Conservation (phyloP, 2,113 vertebrate genomes). For the Brachionichthys hirsutus region DNA sequence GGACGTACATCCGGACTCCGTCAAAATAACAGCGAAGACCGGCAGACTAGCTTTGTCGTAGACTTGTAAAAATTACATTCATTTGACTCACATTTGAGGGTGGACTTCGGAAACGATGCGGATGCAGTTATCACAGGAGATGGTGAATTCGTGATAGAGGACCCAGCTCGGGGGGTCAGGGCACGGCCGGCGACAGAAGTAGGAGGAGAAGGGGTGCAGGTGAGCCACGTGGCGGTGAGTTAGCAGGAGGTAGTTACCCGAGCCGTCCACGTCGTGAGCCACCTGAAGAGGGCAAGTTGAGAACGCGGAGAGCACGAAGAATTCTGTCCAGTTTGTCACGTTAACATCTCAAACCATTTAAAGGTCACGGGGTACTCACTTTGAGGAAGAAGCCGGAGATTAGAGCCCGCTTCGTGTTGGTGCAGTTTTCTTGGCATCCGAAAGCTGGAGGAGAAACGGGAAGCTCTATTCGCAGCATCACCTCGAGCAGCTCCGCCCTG, state of each 20-base stretch:
- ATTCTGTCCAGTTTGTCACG: too few relatives aligned
- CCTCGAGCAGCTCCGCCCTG: constrained; percentile 87
- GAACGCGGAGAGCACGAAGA: too few relatives aligned
- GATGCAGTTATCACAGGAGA: constrained; percentile 86
- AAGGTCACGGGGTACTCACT: too few relatives aligned
- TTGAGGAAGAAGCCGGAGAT: constrained; percentile 96
- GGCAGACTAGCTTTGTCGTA: too few relatives aligned
- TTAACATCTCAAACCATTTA: too few relatives aligned
- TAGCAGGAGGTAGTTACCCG: constrained; percentile 89
- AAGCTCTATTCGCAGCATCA: constrained; percentile 92
- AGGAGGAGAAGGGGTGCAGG: constrained; percentile 86
- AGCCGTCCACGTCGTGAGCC: constrained; percentile 88
- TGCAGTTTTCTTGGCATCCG: constrained; percentile 86
- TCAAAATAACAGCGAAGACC: too few relatives aligned
- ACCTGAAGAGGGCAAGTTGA: constrained; percentile 64
- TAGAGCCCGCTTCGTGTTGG: constrained; percentile 89
- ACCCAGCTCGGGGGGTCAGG: constrained; percentile 85
- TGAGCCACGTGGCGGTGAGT: constrained; percentile 89
- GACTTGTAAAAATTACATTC: too few relatives aligned
- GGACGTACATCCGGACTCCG: too few relatives aligned
- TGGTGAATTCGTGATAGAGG: constrained; percentile 86
- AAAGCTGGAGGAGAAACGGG: constrained; percentile 89
- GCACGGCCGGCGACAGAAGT: constrained; percentile 81
- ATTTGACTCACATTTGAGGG: constrained; percentile 86
- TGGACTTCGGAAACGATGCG: constrained; percentile 85